A percentile compares a stretch with the other conserved stretches of the same genome.
Evolutionary conservation across 2,888 invertebrate genomes (phyloP).

Genomic region (Melieria crassipennis): DNA sequence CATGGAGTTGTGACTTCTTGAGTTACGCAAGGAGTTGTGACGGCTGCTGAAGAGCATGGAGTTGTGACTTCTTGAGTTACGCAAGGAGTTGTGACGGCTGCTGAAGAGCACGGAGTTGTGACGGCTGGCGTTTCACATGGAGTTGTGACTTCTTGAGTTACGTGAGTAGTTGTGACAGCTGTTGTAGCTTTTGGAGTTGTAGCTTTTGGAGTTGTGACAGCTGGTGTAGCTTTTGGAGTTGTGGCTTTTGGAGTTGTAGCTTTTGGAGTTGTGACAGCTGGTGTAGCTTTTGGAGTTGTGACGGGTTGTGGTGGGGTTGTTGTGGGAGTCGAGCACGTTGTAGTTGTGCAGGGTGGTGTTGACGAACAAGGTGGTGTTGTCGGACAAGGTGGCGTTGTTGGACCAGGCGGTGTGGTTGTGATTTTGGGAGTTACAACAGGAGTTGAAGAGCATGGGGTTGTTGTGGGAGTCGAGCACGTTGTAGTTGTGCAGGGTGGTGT

Average conservation of each 20-base stretch:
- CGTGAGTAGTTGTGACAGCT: too few relatives aligned
- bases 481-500: slow-evolving; percentile 6
- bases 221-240: slow-evolving; percentile 3
- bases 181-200: background rate
- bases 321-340: background rate
- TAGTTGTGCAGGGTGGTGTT: slow-evolving; percentile 1
- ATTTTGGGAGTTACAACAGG: background rate
- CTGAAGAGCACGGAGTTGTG: too few relatives aligned
- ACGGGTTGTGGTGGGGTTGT: too few relatives aligned
- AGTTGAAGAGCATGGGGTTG: too few relatives aligned
- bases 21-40: slow-evolving; percentile 13
- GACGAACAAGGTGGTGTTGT: too few relatives aligned
- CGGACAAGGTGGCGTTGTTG: too few relatives aligned
- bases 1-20: background rate
- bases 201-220: slow-evolving; percentile 25
- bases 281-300: slow-evolving; percentile 5
- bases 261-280: slow-evolving; percentile 1
- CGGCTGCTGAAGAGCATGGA: slow-evolving; percentile 6
- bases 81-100: too few relatives aligned
- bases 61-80: too few relatives aligned
- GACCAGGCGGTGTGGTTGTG: slow-evolving; percentile 31
- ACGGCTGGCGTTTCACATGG: too few relatives aligned
- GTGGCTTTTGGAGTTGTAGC: slow-evolving; percentile 5
- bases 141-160: too few relatives aligned
- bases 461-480: background rate